Percentiles rank a stretch among this genome's conserved stretches.
phyloP scores from a whole-genome alignment of 2,113 vertebrate species.

The Elgaria multicarinata region DNA sequence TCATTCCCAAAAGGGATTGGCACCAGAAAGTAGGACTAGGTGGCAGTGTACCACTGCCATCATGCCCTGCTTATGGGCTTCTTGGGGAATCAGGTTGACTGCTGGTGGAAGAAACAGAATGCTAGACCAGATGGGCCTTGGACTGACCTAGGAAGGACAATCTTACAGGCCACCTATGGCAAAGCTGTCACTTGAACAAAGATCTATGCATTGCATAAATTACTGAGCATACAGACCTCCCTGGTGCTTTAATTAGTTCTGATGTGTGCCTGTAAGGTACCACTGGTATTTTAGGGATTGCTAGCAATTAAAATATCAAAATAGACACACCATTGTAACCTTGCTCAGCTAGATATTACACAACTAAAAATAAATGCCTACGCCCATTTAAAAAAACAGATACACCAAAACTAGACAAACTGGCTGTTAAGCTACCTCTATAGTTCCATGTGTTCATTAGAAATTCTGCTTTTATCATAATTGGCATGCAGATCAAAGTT shows the following conservation, averaged over 20 bases:
- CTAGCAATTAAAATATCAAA: conserved; percentile 69
- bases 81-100: not conserved
- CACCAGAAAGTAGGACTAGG: not conserved
- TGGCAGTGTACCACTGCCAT: rapidly evolving
- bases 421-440: conserved; percentile 78
- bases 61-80: not conserved
- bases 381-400: conserved; percentile 69
- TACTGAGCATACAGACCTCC: rapidly evolving
- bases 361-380: conserved; percentile 82
- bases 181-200: not conserved
- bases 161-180: not conserved
- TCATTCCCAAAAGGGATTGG: not conserved
- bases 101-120: not conserved
- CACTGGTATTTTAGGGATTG: conserved; percentile 51
- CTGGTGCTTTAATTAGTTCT: conserved; percentile 11
- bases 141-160: not conserved
- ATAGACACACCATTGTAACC: conserved; percentile 65
- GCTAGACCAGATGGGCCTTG: too few species aligned
- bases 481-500: conserved; percentile 82
- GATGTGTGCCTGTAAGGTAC: not conserved
- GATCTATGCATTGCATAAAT: not conserved
- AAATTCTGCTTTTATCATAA: conserved; percentile 80
- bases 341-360: conserved; percentile 78
- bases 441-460: conserved; percentile 77
- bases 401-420: conserved; percentile 76